A percentile compares a stretch with the other conserved stretches of the same genome.
phyloP scores from a whole-genome alignment of 2,797 vertebrate species.

The Benthosema pterotum region DNA sequence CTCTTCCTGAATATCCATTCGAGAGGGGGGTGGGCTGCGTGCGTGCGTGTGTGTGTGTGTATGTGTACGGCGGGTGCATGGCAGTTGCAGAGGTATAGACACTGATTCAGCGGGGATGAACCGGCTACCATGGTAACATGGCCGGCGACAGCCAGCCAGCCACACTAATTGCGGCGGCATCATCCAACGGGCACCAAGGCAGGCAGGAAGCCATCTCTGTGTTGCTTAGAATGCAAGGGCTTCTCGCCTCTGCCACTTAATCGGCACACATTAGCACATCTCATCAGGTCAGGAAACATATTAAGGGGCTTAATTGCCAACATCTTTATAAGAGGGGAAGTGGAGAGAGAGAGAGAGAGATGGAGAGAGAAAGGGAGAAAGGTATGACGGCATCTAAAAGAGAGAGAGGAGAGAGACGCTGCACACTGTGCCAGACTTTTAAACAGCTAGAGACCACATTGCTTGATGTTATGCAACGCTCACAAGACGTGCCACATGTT shows the following conservation, averaged over 20 bases:
- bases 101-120: slow-evolving; percentile 54
- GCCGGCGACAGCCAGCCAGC: slow-evolving; percentile 2
- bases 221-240: slow-evolving; percentile 20
- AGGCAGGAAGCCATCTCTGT: slow-evolving; percentile 13
- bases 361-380: background rate
- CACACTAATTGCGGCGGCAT: slow-evolving; percentile 53
- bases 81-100: background rate
- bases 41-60: background rate
- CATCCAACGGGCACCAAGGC: slow-evolving; percentile 38
- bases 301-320: slow-evolving; percentile 13
- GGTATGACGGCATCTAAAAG: background rate
- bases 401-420: too few species aligned
- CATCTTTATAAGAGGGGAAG: background rate
- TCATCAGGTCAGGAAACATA: slow-evolving; percentile 2
- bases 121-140: slow-evolving; percentile 56
- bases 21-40: background rate
- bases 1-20: slow-evolving; percentile 38
- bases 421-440: too few species aligned
- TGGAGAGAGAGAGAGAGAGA: slow-evolving; percentile 4
- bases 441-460: too few species aligned
- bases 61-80: too few species aligned
- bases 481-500: too few species aligned
- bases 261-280: background rate
- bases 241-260: slow-evolving; percentile 23
- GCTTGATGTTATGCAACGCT: too few species aligned